phyloP scores from a whole-genome alignment of 2,888 invertebrate species.

The Lagria hirta region DNA sequence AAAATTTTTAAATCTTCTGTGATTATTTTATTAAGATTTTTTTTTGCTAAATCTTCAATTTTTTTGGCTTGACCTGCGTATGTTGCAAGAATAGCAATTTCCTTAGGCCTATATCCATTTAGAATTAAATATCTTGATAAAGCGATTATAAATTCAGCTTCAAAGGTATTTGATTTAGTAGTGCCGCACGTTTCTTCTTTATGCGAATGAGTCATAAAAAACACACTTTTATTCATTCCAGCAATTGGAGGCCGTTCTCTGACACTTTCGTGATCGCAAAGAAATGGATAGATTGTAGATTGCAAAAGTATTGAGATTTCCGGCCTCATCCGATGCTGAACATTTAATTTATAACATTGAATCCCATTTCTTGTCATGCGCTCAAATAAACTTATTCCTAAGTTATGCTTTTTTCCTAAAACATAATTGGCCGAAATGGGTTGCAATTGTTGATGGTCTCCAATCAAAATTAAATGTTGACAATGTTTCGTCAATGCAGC shows the following conservation, averaged over 20 bases:
- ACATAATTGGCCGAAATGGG: constrained; percentile 19
- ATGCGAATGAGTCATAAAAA: constrained; percentile 47
- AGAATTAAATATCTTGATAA: constrained; percentile 10
- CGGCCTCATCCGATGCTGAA: constrained; percentile 78
- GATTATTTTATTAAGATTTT: not conserved
- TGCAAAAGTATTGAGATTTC: constrained; percentile 62
- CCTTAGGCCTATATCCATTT: constrained; percentile 3
- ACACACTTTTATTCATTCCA: constrained; percentile 66
- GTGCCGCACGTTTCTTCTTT: constrained; percentile 32
- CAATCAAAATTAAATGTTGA: constrained; percentile 82
- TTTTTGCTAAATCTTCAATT: not conserved
- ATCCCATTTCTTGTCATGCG: constrained; percentile 65
- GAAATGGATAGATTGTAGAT: constrained; percentile 66
- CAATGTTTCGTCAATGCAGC: constrained; percentile 71
- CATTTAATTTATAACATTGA: constrained; percentile 49
- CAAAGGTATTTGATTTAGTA: constrained; percentile 42
- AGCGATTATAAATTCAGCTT: constrained; percentile 3
- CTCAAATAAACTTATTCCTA: constrained; percentile 18
- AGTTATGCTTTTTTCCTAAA: constrained; percentile 22
- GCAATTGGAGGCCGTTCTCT: constrained; percentile 58
- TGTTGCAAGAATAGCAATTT: constrained; percentile 8
- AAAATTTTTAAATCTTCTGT: constrained; percentile 62
- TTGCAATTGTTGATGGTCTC: constrained; percentile 52
- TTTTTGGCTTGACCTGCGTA: constrained; percentile 9
- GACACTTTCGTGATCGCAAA: constrained; percentile 65